Conservation (phyloP, 2,113 vertebrate genomes). For the Urocolius indicus region DNA sequence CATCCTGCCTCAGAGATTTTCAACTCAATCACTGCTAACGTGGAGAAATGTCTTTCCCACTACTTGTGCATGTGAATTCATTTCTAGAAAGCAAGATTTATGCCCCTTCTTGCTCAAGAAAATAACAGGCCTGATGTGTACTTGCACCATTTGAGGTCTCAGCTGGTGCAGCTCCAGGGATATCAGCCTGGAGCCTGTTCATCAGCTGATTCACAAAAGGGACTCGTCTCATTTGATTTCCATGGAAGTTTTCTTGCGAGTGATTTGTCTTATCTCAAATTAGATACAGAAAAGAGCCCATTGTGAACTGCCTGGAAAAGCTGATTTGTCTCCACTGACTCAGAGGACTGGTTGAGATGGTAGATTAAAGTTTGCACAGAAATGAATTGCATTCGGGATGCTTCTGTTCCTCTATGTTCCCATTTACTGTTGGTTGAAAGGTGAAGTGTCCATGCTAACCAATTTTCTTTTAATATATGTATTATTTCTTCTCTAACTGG, state of each 20-base stretch:
- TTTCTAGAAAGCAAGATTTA: fast-evolving
- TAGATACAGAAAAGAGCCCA: neutral
- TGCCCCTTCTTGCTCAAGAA: neutral
- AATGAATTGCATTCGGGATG: neutral
- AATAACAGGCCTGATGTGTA: neutral
- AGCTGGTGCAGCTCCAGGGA: neutral
- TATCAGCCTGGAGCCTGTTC: neutral
- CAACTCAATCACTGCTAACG: neutral
- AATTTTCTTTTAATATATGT: neutral
- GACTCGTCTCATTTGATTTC: neutral
- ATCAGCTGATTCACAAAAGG: neutral
- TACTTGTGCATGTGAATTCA: neutral
- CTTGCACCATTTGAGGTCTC: neutral
- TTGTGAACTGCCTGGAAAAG: neutral
- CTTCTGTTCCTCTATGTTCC: neutral
- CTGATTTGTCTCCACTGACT: neutral
- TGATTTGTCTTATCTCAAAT: neutral
- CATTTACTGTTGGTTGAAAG: neutral
- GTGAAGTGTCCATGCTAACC: neutral
- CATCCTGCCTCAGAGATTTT: neutral
- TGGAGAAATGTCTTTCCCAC: neutral
- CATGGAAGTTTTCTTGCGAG: neutral
- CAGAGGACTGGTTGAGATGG: neutral
- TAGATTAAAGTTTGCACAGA: neutral
- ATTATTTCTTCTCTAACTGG: neutral